These are phyloP conservation scores for Penaeus vannamei DNA, from an alignment of 1,140 invertebrate species.

Conservation along the genomic window DNA sequence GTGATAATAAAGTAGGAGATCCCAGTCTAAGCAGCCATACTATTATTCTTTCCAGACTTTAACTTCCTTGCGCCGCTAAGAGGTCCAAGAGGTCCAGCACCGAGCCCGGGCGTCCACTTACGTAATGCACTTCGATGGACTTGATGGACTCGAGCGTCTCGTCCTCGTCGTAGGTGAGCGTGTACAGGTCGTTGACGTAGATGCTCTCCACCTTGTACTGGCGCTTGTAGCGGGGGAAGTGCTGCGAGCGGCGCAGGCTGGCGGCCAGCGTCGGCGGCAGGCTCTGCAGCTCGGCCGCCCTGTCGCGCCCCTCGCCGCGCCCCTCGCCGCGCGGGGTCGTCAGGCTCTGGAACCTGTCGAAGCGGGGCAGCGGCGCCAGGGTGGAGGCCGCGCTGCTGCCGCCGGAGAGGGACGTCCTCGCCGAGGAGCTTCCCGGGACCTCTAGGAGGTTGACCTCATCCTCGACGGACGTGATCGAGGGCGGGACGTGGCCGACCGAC, in stretches of 20 bases:
- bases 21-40: no score
- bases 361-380: neutral
- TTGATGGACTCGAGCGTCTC: slow-evolving; percentile 77
- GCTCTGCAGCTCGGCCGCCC: neutral
- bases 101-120: slow-evolving; percentile 37
- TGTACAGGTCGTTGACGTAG: slow-evolving; percentile 86
- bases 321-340: neutral
- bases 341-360: slow-evolving; percentile 27
- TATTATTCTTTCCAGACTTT: no score
- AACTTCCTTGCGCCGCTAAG: no score
- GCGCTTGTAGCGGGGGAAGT: slow-evolving; percentile 72
- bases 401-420: neutral
- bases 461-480: neutral
- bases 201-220: slow-evolving; percentile 89
- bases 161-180: slow-evolving; percentile 85
- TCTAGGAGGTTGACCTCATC: no score
- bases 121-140: slow-evolving; percentile 63
- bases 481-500: neutral
- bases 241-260: neutral
- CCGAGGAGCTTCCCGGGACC: no score
- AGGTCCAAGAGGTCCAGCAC: neutral
- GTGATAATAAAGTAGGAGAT: no score
- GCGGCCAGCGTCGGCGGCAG: slow-evolving; percentile 29
- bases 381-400: slow-evolving; percentile 31
- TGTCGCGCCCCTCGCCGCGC: neutral